phyloP scores from a whole-genome alignment of 2,888 invertebrate genomes.

The Nephrotoma flavescens region DNA sequence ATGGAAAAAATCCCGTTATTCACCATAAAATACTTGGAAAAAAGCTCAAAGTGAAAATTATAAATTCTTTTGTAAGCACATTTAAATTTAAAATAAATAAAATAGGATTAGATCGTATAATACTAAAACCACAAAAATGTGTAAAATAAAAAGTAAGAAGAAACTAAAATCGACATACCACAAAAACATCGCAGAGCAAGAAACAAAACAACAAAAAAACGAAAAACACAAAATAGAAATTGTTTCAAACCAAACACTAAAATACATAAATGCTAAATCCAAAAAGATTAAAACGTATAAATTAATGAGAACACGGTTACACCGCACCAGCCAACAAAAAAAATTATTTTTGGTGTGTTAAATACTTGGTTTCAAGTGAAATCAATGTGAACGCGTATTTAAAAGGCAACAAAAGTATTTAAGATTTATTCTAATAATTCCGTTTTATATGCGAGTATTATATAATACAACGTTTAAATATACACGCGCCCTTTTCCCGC shows the following conservation, averaged over 20 bases:
- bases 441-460: background rate
- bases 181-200: background rate
- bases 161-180: background rate
- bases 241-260: background rate
- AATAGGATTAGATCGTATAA: background rate
- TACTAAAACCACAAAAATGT: background rate
- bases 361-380: background rate
- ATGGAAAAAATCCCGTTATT: background rate
- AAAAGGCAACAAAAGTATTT: background rate
- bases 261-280: background rate
- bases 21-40: background rate
- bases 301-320: background rate
- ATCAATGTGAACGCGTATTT: background rate
- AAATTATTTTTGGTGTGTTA: background rate
- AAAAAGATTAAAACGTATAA: background rate
- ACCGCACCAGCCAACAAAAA: background rate
- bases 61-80: background rate
- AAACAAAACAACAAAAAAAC: background rate
- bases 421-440: background rate
- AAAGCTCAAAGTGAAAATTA: background rate
- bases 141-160: background rate
- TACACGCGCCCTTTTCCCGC: too few species aligned
- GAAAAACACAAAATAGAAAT: background rate
- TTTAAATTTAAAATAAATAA: background rate
- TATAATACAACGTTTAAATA: too few species aligned